phyloP scores from a whole-genome alignment of 2,113 vertebrate genomes.

The Petrocephalus microphthalmus region DNA sequence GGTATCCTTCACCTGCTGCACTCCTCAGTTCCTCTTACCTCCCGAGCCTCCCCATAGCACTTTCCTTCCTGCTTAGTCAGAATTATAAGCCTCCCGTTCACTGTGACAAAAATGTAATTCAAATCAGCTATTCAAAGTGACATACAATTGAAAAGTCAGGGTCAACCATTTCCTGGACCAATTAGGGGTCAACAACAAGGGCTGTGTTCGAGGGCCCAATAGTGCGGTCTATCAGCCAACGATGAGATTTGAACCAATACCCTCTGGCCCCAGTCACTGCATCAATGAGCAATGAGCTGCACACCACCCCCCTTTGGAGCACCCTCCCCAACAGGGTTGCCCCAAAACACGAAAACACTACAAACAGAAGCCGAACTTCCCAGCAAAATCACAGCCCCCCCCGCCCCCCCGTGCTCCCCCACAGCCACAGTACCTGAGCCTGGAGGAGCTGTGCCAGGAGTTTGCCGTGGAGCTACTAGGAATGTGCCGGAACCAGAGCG shows the following conservation, averaged over 20 bases:
- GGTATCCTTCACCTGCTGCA: background rate
- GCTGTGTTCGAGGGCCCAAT: background rate
- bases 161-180: background rate
- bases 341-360: background rate
- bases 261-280: no score
- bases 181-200: background rate
- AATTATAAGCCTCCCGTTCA: no score
- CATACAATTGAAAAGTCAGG: background rate
- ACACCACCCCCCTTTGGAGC: no score
- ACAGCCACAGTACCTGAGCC: conserved; percentile 76
- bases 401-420: background rate
- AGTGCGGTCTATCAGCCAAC: background rate
- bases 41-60: background rate
- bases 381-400: background rate
- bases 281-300: no score
- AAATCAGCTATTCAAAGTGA: background rate
- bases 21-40: no score
- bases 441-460: conserved; percentile 77
- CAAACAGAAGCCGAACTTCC: background rate
- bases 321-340: background rate
- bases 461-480: conserved; percentile 80
- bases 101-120: no score
- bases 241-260: no score
- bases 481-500: conserved; percentile 85
- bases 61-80: background rate